phyloP scores from a whole-genome alignment of 92 coral and sea anemone genomes.

The Zoanthus sansibaricus region DNA sequence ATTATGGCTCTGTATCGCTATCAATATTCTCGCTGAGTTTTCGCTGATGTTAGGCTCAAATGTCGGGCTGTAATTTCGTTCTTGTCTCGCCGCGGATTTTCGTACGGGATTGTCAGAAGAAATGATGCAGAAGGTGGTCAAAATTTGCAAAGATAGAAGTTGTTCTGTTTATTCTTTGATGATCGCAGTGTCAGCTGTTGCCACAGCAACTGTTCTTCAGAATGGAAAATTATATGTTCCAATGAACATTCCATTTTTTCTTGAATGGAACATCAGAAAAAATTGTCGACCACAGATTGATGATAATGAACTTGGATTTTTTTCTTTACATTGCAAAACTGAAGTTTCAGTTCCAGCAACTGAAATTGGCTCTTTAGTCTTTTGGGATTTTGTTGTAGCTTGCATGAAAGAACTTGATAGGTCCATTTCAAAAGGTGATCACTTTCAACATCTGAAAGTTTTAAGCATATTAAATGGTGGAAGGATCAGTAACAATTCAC shows the following conservation, averaged over 20 bases:
- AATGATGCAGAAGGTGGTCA: conserved; percentile 42
- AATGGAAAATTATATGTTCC: conserved; percentile 53
- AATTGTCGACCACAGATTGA: conserved; percentile 67
- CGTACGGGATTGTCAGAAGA: conserved; percentile 47
- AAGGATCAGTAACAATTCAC: background rate
- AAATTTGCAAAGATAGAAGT: conserved; percentile 65
- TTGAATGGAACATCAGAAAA: conserved; percentile 63
- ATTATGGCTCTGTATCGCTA: background rate
- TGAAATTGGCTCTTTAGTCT: conserved; percentile 33
- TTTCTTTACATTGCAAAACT: conserved; percentile 56
- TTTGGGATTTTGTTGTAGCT: conserved; percentile 75
- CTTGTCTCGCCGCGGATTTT: background rate
- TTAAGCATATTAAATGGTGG: conserved; percentile 51
- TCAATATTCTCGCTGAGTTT: too few relatives aligned
- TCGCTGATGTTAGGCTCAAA: background rate
- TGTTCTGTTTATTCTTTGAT: conserved; percentile 79
- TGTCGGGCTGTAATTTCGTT: background rate
- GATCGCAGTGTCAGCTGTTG: conserved; percentile 74
- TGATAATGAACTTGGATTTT: conserved; percentile 63
- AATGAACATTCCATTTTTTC: conserved; percentile 64
- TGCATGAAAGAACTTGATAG: conserved; percentile 59
- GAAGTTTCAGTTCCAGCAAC: conserved; percentile 57
- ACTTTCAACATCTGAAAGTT: conserved; percentile 55
- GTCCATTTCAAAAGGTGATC: conserved; percentile 63
- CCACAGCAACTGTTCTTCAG: conserved; percentile 77